A percentile compares a stretch with the other conserved stretches of the same genome.
phyloP scores from a whole-genome alignment of 2,113 vertebrate species.

The Pao palembangensis region DNA sequence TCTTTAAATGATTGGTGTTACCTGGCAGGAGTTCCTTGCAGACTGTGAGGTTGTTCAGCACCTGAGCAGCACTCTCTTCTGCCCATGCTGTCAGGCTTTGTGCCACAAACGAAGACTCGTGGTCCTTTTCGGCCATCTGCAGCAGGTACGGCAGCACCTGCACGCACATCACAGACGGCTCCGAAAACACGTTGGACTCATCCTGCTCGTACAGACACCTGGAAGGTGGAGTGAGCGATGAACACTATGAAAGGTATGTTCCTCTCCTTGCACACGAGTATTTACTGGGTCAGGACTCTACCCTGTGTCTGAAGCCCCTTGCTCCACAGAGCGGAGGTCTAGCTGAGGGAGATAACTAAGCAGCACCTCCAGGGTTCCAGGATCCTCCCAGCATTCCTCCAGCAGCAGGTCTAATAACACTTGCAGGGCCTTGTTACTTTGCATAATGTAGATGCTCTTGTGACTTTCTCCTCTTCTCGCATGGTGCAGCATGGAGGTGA shows the following conservation, averaged over 20 bases:
- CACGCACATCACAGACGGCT: slow-evolving; percentile 73
- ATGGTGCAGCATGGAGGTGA: slow-evolving; percentile 67
- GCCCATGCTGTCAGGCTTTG: slow-evolving; percentile 70
- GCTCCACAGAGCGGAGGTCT: slow-evolving; percentile 68
- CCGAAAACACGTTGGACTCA: slow-evolving; percentile 81
- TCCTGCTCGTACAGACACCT: slow-evolving; percentile 86
- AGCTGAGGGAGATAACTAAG: slow-evolving; percentile 74
- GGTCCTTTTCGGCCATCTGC: slow-evolving; percentile 57
- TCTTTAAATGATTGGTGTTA: slow-evolving; percentile 29
- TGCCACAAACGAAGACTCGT: slow-evolving; percentile 43
- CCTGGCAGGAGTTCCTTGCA: slow-evolving; percentile 71
- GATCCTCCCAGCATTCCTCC: slow-evolving; percentile 64
- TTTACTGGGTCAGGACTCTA: slow-evolving; percentile 46
- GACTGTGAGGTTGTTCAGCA: slow-evolving; percentile 62
- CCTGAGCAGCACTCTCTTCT: slow-evolving; percentile 5
- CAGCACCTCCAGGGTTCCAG: slow-evolving; percentile 69
- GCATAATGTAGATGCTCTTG: slow-evolving; percentile 56
- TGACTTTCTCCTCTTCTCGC: neutral
- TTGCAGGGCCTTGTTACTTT: slow-evolving; percentile 75
- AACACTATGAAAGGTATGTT: neutral
- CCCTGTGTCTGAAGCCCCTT: slow-evolving; percentile 60
- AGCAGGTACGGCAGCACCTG: slow-evolving; percentile 75
- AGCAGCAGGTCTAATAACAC: slow-evolving; percentile 76
- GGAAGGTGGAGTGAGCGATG: neutral
- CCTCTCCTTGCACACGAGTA: neutral